phyloP scores from a whole-genome alignment of 2,888 invertebrate species.

The Himalopsyche kuldschensis region DNA sequence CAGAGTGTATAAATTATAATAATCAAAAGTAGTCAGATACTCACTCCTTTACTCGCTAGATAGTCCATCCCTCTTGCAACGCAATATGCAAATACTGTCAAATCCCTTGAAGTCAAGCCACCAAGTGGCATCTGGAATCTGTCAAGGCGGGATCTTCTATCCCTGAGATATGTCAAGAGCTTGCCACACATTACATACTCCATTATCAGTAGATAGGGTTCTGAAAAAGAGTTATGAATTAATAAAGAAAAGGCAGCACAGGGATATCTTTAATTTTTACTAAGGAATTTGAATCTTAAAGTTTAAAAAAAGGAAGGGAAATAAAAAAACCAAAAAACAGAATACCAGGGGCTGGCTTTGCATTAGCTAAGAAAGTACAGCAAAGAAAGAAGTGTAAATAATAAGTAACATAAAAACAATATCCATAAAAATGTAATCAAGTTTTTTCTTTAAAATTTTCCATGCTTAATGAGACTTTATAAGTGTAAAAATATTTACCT shows the following conservation, averaged over 20 bases:
- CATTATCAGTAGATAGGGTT: constrained; percentile 81
- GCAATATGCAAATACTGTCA: constrained; percentile 79
- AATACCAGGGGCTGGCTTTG: no score
- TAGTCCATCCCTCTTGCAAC: constrained; percentile 86
- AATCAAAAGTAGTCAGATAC: constrained; percentile 39
- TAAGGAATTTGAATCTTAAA: no score
- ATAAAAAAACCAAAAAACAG: no score
- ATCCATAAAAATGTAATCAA: background rate
- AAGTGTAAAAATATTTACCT: constrained; percentile 55
- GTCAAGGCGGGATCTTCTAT: constrained; percentile 58
- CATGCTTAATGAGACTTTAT: background rate
- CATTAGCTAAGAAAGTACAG: no score
- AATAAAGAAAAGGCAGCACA: no score
- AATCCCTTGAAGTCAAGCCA: constrained; percentile 69
- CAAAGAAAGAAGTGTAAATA: no score
- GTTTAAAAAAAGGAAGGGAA: no score
- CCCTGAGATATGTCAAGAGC: constrained; percentile 73
- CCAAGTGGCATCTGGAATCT: constrained; percentile 67
- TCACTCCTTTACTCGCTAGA: constrained; percentile 76
- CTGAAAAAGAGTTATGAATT: constrained; percentile 51
- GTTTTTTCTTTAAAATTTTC: background rate
- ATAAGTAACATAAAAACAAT: no score
- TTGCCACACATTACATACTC: constrained; percentile 86
- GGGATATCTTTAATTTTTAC: no score
- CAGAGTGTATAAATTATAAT: background rate